Conservation (phyloP, 1,140 invertebrate genomes). For the Drosophila burlai region DNA sequence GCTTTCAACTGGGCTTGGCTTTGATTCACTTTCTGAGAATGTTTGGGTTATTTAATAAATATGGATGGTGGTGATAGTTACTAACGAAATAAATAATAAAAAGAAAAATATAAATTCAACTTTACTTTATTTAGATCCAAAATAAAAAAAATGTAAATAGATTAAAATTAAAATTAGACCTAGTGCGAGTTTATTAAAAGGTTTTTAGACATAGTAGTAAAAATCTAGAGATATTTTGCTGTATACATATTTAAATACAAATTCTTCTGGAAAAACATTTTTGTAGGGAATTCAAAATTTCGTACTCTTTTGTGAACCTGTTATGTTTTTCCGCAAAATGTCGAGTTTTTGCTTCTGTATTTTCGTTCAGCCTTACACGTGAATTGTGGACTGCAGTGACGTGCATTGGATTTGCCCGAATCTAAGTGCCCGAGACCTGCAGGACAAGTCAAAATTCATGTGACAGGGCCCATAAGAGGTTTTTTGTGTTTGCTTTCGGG, state of each 20-base stretch:
- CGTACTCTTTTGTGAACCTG: too few relatives aligned
- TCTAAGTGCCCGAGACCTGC: constrained; percentile 47
- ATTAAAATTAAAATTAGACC: too few relatives aligned
- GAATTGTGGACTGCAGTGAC: constrained; percentile 81
- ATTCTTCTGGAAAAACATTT: neutral
- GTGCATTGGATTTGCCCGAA: constrained; percentile 45
- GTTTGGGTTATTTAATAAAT: neutral
- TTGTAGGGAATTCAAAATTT: neutral
- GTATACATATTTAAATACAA: neutral
- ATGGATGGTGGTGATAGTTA: neutral
- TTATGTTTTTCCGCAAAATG: constrained; percentile 4
- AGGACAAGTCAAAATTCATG: constrained; percentile 73
- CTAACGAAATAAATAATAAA: too few relatives aligned
- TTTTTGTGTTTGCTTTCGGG: constrained; percentile 47
- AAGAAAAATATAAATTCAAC: too few relatives aligned
- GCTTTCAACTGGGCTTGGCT: constrained; percentile 31
- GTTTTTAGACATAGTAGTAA: too few relatives aligned
- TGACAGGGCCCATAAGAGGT: constrained; percentile 45
- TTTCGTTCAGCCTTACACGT: constrained; percentile 41
- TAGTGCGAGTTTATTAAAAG: too few relatives aligned
- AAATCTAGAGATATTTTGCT: neutral
- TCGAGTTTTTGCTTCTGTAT: constrained; percentile 22
- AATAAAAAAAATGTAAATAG: too few relatives aligned
- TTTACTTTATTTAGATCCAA: too few relatives aligned
- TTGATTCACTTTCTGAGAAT: neutral